phyloP scores from a whole-genome alignment of 2,797 vertebrate species.

The Crenuchus spilurus region DNA sequence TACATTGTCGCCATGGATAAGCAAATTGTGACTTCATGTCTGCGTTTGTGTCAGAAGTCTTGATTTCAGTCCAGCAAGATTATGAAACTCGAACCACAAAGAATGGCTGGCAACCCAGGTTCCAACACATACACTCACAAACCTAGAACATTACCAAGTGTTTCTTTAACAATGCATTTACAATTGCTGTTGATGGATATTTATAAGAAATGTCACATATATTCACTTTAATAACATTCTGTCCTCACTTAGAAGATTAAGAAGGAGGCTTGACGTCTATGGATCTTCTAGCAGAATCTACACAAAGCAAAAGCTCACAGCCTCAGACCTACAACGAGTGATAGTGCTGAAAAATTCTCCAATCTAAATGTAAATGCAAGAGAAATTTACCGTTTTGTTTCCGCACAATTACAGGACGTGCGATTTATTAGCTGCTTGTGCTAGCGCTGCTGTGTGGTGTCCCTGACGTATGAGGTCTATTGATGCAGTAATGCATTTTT shows the following conservation, averaged over 20 bases:
- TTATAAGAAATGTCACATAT: neutral
- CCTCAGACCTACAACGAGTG: conserved; percentile 60
- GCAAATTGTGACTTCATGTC: too few species aligned
- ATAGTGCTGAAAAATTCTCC: conserved; percentile 79
- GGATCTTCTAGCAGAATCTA: conserved; percentile 19
- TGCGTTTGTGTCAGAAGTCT: too few species aligned
- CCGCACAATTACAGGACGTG: conserved; percentile 78
- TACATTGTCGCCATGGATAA: too few species aligned
- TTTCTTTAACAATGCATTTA: neutral
- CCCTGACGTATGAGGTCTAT: conserved; percentile 32
- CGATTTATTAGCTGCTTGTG: conserved; percentile 75
- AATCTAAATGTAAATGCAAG: conserved; percentile 87
- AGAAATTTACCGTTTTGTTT: conserved; percentile 80
- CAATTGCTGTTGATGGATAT: neutral
- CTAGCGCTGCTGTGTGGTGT: conserved; percentile 20
- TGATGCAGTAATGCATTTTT: conserved; percentile 4
- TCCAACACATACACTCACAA: too few species aligned
- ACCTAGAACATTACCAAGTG: too few species aligned
- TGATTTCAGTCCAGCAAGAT: too few species aligned
- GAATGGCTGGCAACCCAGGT: too few species aligned
- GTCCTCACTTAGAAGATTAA: neutral
- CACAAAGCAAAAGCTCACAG: conserved; percentile 22
- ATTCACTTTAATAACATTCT: neutral
- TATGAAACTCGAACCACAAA: too few species aligned
- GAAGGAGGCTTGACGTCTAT: neutral